phyloP scores from a whole-genome alignment of 2,113 vertebrate species.

The Tragelaphus strepsiceros region DNA sequence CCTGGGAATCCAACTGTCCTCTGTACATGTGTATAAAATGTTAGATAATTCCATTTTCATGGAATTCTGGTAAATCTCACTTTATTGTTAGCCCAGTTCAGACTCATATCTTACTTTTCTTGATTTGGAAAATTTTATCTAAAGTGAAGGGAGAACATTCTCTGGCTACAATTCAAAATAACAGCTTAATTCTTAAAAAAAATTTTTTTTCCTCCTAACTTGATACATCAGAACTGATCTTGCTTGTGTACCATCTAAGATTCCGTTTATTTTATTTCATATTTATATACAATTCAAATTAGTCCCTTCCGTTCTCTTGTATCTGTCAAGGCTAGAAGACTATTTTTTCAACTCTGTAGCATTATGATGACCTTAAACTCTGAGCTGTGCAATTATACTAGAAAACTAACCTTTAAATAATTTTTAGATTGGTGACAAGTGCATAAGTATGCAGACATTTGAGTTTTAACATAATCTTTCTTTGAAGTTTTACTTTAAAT shows the following conservation, averaged over 20 bases:
- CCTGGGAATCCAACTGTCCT: neutral
- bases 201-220: neutral
- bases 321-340: neutral
- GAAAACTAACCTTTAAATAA: too few species aligned
- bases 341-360: too few species aligned
- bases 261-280: neutral
- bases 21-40: neutral
- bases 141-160: neutral
- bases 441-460: too few species aligned
- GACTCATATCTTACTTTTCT: fast-evolving
- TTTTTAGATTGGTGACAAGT: too few species aligned
- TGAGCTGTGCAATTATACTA: too few species aligned
- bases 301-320: neutral
- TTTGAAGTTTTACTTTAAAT: too few species aligned
- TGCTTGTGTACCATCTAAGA: neutral
- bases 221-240: neutral
- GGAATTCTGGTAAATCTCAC: neutral
- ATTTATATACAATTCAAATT: constrained; percentile 34
- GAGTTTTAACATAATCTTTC: too few species aligned
- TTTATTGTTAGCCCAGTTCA: neutral
- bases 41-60: neutral
- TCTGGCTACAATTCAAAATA: neutral
- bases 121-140: neutral
- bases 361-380: too few species aligned
- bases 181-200: neutral